phyloP scores from a whole-genome alignment of 2,113 vertebrate genomes.

The Vanacampus margaritifer region DNA sequence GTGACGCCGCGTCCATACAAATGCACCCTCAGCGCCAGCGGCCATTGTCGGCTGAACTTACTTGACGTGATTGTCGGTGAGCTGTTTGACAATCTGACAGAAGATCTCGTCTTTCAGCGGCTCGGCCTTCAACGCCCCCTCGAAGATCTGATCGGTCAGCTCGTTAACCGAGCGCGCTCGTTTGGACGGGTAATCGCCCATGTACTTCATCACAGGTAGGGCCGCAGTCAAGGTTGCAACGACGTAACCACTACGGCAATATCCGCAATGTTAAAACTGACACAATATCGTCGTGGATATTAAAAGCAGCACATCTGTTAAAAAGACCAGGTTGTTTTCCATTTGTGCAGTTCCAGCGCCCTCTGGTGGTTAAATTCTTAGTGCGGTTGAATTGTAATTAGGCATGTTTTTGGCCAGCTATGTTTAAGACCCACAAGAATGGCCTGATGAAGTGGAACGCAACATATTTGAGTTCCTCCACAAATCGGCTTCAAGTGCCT shows the following conservation, averaged over 20 bases:
- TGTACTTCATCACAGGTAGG: conserved; percentile 92
- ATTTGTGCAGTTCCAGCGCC: too few relatives aligned
- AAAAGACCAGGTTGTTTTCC: too few relatives aligned
- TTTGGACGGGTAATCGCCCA: conserved; percentile 96
- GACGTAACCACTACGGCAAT: not conserved
- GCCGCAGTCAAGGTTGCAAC: conserved; percentile 73
- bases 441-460: too few relatives aligned
- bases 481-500: too few relatives aligned
- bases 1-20: not conserved
- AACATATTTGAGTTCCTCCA: too few relatives aligned
- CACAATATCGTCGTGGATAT: too few relatives aligned
- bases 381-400: too few relatives aligned
- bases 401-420: too few relatives aligned
- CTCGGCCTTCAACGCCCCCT: conserved; percentile 92
- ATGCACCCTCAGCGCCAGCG: not conserved
- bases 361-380: too few relatives aligned
- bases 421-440: too few relatives aligned
- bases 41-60: conserved; percentile 43
- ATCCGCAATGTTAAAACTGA: too few relatives aligned
- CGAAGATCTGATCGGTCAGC: conserved; percentile 98
- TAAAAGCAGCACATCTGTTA: too few relatives aligned
- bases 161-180: conserved; percentile 88
- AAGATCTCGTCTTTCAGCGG: conserved; percentile 94
- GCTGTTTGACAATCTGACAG: conserved; percentile 94
- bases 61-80: conserved; percentile 95